phyloP scores from a whole-genome alignment of 2,888 invertebrate species.

The Drosophila paracracens region DNA sequence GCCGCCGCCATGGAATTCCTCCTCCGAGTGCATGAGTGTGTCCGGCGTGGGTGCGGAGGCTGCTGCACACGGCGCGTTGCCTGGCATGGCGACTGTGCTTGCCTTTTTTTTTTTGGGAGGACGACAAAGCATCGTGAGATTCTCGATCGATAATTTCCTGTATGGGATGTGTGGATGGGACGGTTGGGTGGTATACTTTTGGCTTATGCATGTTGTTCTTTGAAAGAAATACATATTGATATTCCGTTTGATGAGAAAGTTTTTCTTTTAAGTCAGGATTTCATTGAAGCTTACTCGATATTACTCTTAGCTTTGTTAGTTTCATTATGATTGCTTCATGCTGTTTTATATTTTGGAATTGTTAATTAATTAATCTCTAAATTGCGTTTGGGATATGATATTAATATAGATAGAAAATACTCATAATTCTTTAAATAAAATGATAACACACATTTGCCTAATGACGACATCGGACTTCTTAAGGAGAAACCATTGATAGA shows the following conservation, averaged over 20 bases:
- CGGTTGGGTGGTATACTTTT: slow-evolving; percentile 49
- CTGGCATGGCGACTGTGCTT: slow-evolving; percentile 67
- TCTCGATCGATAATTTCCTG: slow-evolving; percentile 85
- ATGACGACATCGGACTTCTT: neutral
- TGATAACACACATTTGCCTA: neutral
- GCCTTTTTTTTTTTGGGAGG: slow-evolving; percentile 83
- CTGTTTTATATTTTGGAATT: neutral
- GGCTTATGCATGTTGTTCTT: slow-evolving; percentile 37
- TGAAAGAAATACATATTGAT: slow-evolving; percentile 41
- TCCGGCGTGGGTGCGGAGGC: slow-evolving; percentile 53
- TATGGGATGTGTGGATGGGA: slow-evolving; percentile 56
- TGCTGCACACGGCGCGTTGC: slow-evolving; percentile 39
- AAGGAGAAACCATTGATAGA: neutral
- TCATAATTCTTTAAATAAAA: neutral
- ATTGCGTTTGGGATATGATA: neutral
- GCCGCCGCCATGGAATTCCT: slow-evolving; percentile 57
- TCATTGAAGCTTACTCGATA: slow-evolving; percentile 21
- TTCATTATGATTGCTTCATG: neutral
- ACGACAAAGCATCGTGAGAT: slow-evolving; percentile 85
- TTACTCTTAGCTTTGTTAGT: slow-evolving; percentile 11
- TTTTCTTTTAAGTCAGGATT: slow-evolving; percentile 20
- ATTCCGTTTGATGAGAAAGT: slow-evolving; percentile 40
- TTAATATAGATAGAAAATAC: neutral
- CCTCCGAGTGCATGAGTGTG: slow-evolving; percentile 43
- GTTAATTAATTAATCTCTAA: neutral